phyloP scores from a whole-genome alignment of 2,888 invertebrate genomes.

The Apamea epomidion region DNA sequence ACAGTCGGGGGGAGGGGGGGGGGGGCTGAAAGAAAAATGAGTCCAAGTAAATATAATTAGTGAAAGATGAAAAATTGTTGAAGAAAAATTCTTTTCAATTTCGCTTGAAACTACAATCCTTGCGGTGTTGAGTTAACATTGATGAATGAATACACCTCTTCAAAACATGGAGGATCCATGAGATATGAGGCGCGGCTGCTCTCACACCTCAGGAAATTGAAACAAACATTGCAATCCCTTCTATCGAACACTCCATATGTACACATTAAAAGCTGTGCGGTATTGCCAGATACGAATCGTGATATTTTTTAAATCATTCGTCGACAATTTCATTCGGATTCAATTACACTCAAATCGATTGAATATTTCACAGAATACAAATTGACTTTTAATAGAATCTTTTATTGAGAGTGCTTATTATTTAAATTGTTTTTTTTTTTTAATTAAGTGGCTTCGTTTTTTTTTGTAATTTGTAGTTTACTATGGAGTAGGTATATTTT shows the following conservation, averaged over 20 bases:
- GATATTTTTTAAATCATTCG: slow-evolving; percentile 59
- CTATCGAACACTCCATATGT: slow-evolving; percentile 71
- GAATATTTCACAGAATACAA: slow-evolving; percentile 45
- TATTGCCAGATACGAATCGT: slow-evolving; percentile 49
- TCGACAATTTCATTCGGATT: slow-evolving; percentile 54
- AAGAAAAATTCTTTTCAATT: background rate
- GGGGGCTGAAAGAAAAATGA: background rate
- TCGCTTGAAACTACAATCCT: slow-evolving; percentile 10
- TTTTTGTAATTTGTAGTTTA: background rate
- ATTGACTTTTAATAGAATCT: slow-evolving; percentile 54
- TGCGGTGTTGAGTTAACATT: slow-evolving; percentile 43
- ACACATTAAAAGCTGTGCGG: slow-evolving; percentile 70
- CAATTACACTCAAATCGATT: slow-evolving; percentile 54
- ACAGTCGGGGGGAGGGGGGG: background rate
- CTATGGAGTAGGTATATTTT: slow-evolving; percentile 53
- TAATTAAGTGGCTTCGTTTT: background rate
- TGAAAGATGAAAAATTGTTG: background rate
- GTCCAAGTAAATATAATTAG: slow-evolving; percentile 8
- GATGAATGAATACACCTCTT: slow-evolving; percentile 57
- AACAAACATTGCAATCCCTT: slow-evolving; percentile 87
- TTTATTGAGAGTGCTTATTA: slow-evolving; percentile 31
- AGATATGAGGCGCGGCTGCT: slow-evolving; percentile 77
- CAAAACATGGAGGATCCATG: slow-evolving; percentile 71
- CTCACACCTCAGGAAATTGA: slow-evolving; percentile 84
- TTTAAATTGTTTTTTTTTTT: slow-evolving; percentile 37